These are phyloP conservation scores for Desoria tigrina DNA, from an alignment of 2,888 invertebrate genomes.

Conservation along the genomic window DNA sequence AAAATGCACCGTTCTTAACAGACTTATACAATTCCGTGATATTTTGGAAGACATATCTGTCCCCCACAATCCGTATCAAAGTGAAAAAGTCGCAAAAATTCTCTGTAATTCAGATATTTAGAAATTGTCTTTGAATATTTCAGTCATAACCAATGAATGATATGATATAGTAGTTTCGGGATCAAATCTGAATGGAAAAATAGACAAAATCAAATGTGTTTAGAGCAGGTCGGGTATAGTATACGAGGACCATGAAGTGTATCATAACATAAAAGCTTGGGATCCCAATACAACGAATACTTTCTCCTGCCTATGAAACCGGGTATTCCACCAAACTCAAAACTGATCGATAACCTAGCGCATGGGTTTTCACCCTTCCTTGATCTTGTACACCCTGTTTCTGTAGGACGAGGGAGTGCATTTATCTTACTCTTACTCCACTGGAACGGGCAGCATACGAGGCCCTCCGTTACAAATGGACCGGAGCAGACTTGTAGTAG, in stretches of 20 bases:
- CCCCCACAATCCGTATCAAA: no score
- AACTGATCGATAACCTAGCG: constrained; percentile 17
- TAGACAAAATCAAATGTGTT: not conserved
- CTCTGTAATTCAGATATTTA: no score
- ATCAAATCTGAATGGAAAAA: constrained; percentile 11
- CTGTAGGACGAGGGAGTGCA: not conserved
- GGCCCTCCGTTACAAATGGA: constrained; percentile 11
- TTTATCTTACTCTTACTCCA: constrained; percentile 6
- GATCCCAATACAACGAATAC: constrained; percentile 1
- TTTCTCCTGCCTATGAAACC: constrained; percentile 23
- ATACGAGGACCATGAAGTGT: constrained; percentile 6
- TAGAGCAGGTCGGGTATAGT: constrained; percentile 7
- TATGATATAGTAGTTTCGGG: not conserved
- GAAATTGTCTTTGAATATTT: no score
- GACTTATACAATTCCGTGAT: no score
- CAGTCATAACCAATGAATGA: constrained; percentile 3
- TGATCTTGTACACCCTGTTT: constrained; percentile 5
- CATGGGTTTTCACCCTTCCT: constrained; percentile 17
- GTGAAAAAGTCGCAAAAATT: no score
- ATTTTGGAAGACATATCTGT: no score
- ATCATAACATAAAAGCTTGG: constrained; percentile 17
- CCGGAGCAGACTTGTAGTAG: constrained; percentile 9
- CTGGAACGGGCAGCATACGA: not conserved
- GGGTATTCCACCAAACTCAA: constrained; percentile 16
- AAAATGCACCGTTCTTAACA: no score